These are phyloP conservation scores for Arrhopalites spinosus DNA, from an alignment of 2,888 invertebrate genomes.

Conservation along the genomic window DNA sequence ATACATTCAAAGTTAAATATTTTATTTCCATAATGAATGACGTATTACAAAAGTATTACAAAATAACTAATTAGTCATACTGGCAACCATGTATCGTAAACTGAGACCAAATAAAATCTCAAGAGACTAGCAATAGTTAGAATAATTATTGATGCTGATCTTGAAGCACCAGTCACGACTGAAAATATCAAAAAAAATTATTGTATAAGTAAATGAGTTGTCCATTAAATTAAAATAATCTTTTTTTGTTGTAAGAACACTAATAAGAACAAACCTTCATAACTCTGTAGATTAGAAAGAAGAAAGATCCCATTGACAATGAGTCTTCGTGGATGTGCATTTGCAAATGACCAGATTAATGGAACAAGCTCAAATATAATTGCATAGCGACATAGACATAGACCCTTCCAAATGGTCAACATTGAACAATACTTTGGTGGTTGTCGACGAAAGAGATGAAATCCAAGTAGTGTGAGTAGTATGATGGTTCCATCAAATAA, in stretches of 20 bases:
- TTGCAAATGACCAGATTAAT: constrained; percentile 50
- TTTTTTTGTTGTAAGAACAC: neutral
- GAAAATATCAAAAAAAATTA: constrained; percentile 17
- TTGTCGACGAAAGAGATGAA: constrained; percentile 11
- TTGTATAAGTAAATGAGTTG: neutral
- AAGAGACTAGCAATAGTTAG: constrained; percentile 9
- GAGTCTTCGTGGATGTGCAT: constrained; percentile 42
- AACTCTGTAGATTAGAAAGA: constrained; percentile 47
- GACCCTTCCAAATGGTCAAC: constrained; percentile 51
- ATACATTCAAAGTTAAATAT: neutral
- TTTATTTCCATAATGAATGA: neutral
- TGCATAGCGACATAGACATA: constrained; percentile 49
- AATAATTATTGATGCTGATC: constrained; percentile 15
- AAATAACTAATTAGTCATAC: neutral
- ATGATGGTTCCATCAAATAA: constrained; percentile 45
- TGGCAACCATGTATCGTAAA: constrained; percentile 24
- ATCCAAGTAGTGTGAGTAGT: constrained; percentile 26
- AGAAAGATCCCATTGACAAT: constrained; percentile 50
- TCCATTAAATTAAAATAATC: no score
- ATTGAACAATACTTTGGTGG: constrained; percentile 40
- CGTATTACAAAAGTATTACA: neutral
- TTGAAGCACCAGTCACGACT: constrained; percentile 32
- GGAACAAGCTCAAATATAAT: constrained; percentile 51
- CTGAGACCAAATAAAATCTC: constrained; percentile 19
- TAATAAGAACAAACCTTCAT: constrained; percentile 39